These are phyloP conservation scores for Cladorhizidae sp. DNA, from an alignment of 37 sponge, comb jelly and placozoan genomes.

Conservation along the genomic window DNA sequence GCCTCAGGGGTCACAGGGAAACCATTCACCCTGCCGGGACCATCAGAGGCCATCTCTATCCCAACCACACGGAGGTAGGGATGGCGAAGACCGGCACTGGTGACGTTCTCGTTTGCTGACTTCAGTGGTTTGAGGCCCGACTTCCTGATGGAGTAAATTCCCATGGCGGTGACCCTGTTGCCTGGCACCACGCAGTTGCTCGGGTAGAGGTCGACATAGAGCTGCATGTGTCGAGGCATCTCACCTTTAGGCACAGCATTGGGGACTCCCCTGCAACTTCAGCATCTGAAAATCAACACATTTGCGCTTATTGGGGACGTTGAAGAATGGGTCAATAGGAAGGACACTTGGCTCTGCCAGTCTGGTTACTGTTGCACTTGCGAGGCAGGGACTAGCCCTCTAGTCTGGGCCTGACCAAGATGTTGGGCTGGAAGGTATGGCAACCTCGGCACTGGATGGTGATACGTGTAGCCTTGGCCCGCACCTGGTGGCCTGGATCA, in stretches of 20 bases:
- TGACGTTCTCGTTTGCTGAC: constrained; percentile 22
- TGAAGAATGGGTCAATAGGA: constrained; percentile 95
- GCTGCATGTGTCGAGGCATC: constrained; percentile 97
- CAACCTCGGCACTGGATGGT: constrained; percentile 97
- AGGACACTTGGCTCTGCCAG: constrained; percentile 91
- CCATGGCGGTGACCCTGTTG: constrained; percentile 91
- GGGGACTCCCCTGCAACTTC: constrained; percentile 95
- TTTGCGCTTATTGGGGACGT: constrained; percentile 98
- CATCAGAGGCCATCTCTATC: constrained; percentile 84
- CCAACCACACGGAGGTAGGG: constrained; percentile 97
- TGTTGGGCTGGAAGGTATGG: constrained; percentile 64
- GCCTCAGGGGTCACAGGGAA: constrained; percentile 83
- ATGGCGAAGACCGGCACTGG: constrained; percentile 89
- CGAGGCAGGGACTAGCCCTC: constrained; percentile 95
- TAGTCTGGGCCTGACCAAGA: constrained; percentile 86
- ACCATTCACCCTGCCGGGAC: constrained; percentile 80
- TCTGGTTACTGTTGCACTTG: constrained; percentile 82
- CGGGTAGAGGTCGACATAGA: constrained; percentile 88
- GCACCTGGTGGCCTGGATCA: constrained; percentile 90
- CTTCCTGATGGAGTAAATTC: constrained; percentile 96
- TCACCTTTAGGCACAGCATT: constrained; percentile 98
- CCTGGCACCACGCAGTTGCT: constrained; percentile 95
- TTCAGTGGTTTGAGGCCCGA: constrained; percentile 35
- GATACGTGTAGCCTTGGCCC: constrained; percentile 93
- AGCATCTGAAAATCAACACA: constrained; percentile 98